phyloP scores from a whole-genome alignment of 2,888 invertebrate genomes.

The Stenodera caucasica region DNA sequence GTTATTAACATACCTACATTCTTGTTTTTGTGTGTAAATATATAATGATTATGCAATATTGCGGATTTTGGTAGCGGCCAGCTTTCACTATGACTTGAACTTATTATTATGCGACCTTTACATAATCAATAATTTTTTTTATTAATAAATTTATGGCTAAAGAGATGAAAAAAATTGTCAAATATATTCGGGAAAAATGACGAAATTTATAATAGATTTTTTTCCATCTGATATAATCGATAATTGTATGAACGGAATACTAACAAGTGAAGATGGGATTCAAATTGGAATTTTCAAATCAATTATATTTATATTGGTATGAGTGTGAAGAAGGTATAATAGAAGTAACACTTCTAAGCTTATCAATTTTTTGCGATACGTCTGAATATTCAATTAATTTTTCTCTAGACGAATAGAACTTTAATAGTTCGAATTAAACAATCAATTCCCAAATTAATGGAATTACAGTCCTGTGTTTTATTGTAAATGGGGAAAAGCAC shows the following conservation, averaged over 20 bases:
- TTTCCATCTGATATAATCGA: not conserved
- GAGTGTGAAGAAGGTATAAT: not conserved
- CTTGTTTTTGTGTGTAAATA: conserved; percentile 8
- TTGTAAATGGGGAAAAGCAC: no score
- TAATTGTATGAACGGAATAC: not conserved
- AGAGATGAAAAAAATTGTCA: not conserved
- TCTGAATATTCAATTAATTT: no score
- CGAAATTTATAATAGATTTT: not conserved
- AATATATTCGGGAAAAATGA: not conserved
- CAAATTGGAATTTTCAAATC: not conserved
- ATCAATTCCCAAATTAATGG: no score
- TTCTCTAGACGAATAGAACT: no score
- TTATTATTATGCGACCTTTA: not conserved
- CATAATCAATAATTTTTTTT: not conserved
- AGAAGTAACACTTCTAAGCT: not conserved
- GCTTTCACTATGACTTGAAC: conserved; percentile 39
- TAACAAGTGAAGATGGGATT: not conserved
- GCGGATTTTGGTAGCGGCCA: conserved; percentile 37
- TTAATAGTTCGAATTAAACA: no score
- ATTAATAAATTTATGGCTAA: not conserved
- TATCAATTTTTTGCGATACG: not conserved
- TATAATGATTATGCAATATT: conserved; percentile 30
- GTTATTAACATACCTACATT: conserved; percentile 14
- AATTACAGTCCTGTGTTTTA: no score
- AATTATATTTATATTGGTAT: not conserved